phyloP scores from a whole-genome alignment of 2,888 invertebrate genomes.

The Drosophila eohydei region DNA sequence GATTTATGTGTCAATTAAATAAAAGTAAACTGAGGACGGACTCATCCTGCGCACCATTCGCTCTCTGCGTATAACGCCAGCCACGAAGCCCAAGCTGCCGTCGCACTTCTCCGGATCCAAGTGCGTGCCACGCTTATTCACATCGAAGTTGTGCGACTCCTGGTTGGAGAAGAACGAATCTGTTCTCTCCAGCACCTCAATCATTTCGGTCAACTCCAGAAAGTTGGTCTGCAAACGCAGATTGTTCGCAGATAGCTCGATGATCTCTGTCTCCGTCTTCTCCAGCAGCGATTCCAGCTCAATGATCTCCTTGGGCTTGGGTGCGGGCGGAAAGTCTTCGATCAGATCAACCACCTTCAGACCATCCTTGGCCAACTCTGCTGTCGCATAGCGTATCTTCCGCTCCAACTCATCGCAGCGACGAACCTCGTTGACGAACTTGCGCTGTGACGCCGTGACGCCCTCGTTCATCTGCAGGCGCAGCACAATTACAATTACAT shows the following conservation, averaged over 20 bases:
- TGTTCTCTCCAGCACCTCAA: conserved; percentile 95
- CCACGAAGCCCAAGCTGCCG: conserved; percentile 89
- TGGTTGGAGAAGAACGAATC: conserved; percentile 86
- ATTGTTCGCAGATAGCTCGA: conserved; percentile 96
- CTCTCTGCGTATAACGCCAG: conserved; percentile 93
- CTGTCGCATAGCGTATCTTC: conserved; percentile 91
- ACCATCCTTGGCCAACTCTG: conserved; percentile 90
- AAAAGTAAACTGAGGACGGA: too few relatives aligned
- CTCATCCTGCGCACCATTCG: conserved; percentile 79
- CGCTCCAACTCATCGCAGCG: conserved; percentile 94
- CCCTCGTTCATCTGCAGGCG: conserved; percentile 89
- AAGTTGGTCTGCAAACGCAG: conserved; percentile 96
- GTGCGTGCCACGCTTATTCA: conserved; percentile 90
- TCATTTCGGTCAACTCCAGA: conserved; percentile 95
- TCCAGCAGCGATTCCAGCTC: conserved; percentile 94
- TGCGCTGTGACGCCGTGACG: conserved; percentile 92
- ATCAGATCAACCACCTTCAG: conserved; percentile 90
- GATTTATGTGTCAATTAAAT: neutral
- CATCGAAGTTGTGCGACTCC: conserved; percentile 78
- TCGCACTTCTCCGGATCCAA: conserved; percentile 86
- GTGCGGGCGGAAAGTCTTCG: conserved; percentile 88
- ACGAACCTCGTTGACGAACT: conserved; percentile 93
- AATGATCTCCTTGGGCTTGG: conserved; percentile 91
- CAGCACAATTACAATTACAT: neutral
- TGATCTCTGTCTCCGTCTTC: conserved; percentile 96